These are phyloP conservation scores for Peromyscus leucopus DNA, from an alignment of 2,113 vertebrate genomes.

Conservation along the genomic window DNA sequence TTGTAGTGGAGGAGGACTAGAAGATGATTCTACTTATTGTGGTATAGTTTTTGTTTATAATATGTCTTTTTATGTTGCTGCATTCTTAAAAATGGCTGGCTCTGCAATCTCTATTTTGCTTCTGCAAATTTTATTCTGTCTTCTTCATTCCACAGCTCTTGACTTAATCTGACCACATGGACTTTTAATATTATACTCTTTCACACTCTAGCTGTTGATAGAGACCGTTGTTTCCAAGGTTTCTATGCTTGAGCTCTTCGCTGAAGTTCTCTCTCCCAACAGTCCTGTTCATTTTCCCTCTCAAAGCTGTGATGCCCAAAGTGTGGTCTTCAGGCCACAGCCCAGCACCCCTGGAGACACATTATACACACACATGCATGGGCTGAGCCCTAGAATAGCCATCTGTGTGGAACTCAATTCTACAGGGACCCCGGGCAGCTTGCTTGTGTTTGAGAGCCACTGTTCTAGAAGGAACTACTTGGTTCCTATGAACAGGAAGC, in stretches of 20 bases:
- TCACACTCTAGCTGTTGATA: background rate
- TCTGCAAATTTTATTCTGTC: background rate
- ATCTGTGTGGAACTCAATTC: background rate
- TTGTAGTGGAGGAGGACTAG: background rate
- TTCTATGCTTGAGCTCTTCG: background rate
- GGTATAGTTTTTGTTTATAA: background rate
- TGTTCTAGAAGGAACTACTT: background rate
- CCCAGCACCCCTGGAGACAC: background rate
- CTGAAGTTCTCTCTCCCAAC: background rate
- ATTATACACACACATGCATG: background rate
- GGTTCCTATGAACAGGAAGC: background rate
- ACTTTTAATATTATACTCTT: background rate
- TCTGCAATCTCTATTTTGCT: background rate
- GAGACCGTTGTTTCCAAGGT: background rate
- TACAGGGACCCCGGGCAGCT: background rate
- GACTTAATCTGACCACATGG: background rate
- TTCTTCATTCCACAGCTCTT: background rate
- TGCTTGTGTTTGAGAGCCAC: constrained; percentile 7
- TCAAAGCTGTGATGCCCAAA: background rate
- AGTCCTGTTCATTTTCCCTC: background rate
- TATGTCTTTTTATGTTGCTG: background rate
- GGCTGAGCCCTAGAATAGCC: background rate
- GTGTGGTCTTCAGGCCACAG: background rate
- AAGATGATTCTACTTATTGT: background rate
- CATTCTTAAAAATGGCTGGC: background rate